phyloP scores from a whole-genome alignment of 2,797 vertebrate species.

The Hydrocynus forskahlii region DNA sequence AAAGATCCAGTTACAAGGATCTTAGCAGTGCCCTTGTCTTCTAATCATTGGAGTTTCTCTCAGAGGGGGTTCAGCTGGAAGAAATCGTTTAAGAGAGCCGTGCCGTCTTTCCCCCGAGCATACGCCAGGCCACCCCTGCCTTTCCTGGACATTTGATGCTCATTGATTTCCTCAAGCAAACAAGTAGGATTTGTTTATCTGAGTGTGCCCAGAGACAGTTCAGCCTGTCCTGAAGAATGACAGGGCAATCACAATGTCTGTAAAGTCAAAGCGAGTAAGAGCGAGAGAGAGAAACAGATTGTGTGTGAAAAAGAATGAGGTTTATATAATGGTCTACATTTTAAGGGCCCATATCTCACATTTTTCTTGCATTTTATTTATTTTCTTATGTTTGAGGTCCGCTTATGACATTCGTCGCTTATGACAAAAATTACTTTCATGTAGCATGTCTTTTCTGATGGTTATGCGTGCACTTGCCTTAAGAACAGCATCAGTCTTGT shows the following conservation, averaged over 20 bases:
- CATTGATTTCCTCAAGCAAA: conserved; percentile 50
- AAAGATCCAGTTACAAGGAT: conserved; percentile 23
- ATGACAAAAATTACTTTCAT: too few species aligned
- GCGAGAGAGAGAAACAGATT: not conserved
- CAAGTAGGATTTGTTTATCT: conserved; percentile 46
- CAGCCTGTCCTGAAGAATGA: not conserved
- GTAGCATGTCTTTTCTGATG: too few species aligned
- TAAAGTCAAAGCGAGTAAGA: not conserved
- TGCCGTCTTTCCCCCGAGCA: conserved; percentile 62
- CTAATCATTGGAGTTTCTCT: conserved; percentile 37
- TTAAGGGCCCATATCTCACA: not conserved
- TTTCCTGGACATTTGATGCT: conserved; percentile 40
- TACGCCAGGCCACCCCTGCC: conserved; percentile 32
- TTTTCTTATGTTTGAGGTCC: too few species aligned
- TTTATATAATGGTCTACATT: not conserved
- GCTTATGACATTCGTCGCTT: too few species aligned
- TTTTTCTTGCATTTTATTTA: too few species aligned
- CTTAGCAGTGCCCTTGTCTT: conserved; percentile 22
- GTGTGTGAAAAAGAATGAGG: not conserved
- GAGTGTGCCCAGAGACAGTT: conserved; percentile 5
- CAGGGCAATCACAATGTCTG: not conserved
- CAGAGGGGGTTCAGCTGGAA: conserved; percentile 73
- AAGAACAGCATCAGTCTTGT: too few species aligned
- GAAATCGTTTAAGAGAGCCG: conserved; percentile 78
- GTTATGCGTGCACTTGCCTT: too few species aligned